Percentiles rank a stretch among this genome's conserved stretches.
These are phyloP conservation scores for Muntiacus reevesi DNA, from an alignment of 2,113 vertebrate species.

Conservation along the genomic window DNA sequence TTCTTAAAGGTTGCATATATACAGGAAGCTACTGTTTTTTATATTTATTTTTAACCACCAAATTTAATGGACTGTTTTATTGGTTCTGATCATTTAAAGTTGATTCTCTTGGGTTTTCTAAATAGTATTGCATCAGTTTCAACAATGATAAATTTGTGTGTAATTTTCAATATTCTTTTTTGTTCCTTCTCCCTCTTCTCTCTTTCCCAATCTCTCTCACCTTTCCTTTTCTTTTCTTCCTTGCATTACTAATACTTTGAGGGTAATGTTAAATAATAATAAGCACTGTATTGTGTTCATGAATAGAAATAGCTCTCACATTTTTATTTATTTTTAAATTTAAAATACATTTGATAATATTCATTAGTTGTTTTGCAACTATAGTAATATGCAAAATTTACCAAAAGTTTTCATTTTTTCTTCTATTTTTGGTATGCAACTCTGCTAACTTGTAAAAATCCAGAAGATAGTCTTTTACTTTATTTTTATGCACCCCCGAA, in stretches of 20 bases:
- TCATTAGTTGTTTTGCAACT: slow-evolving; percentile 11
- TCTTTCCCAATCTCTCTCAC: background rate
- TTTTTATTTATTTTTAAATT: background rate
- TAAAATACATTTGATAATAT: background rate
- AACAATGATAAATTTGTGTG: background rate
- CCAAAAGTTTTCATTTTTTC: background rate
- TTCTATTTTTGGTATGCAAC: background rate
- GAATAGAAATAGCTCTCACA: background rate
- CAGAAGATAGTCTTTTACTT: background rate
- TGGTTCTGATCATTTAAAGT: background rate
- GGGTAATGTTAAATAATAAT: background rate
- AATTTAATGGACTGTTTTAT: background rate
- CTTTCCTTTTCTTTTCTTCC: background rate
- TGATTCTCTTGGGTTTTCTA: background rate
- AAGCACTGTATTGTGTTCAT: background rate
- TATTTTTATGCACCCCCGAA: background rate
- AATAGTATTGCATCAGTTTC: background rate
- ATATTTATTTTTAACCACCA: background rate
- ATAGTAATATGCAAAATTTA: background rate
- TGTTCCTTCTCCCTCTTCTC: background rate
- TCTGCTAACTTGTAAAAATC: background rate
- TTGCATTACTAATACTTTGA: background rate
- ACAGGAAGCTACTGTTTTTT: background rate
- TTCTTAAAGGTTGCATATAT: background rate
- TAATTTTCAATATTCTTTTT: background rate